Evolutionary conservation across 1,140 invertebrate species (phyloP).

Genomic region (Lordiphosa collinella): DNA sequence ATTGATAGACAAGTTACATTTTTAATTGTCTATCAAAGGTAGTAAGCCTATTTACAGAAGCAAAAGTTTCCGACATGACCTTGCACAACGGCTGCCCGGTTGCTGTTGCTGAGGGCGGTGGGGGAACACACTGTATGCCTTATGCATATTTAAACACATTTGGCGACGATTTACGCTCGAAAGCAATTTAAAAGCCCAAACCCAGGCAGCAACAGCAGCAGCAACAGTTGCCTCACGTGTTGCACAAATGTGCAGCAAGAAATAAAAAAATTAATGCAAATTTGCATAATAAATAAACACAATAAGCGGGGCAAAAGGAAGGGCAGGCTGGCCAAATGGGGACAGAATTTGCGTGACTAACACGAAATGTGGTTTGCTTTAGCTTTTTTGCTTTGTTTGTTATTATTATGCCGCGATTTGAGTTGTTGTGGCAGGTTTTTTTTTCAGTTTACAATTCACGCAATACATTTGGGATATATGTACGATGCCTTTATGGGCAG

Average conservation of each 20-base stretch:
- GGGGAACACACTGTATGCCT: constrained; percentile 6
- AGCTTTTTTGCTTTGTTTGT: constrained; percentile 36
- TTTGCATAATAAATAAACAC: constrained; percentile 74
- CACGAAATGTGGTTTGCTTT: constrained; percentile 23
- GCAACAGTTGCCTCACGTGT: constrained; percentile 48
- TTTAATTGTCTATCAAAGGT: constrained; percentile 66
- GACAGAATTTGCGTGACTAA: constrained; percentile 49
- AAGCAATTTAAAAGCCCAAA: constrained; percentile 51
- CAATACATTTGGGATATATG: constrained; percentile 5
- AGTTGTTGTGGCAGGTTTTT: background rate
- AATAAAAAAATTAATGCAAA: constrained; percentile 56
- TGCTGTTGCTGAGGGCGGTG: background rate
- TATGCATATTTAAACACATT: constrained; percentile 60
- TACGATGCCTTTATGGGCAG: background rate
- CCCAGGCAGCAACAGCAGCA: constrained; percentile 28
- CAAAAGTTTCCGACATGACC: constrained; percentile 61
- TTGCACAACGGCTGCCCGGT: constrained; percentile 23
- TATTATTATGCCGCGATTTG: background rate
- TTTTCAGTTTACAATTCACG: constrained; percentile 6
- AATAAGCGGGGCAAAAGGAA: constrained; percentile 36
- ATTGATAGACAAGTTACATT: constrained; percentile 68
- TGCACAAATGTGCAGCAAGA: constrained; percentile 26
- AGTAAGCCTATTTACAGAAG: constrained; percentile 47
- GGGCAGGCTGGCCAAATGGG: constrained; percentile 6
- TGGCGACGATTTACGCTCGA: constrained; percentile 45